Conservation (phyloP, 2,797 vertebrate genomes). For the Eulemur albifrons region DNA sequence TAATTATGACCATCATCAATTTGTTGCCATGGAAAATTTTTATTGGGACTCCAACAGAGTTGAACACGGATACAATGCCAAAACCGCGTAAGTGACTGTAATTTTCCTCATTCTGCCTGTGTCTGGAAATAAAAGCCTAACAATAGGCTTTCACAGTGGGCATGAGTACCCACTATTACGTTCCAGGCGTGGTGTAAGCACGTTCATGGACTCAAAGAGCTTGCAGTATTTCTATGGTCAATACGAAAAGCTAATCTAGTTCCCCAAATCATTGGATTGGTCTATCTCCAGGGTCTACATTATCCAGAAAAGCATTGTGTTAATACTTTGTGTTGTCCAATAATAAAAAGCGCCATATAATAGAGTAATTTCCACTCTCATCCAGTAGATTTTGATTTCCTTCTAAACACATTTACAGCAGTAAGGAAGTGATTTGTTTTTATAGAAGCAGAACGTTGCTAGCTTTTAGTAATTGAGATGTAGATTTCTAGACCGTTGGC, state of each 20-base stretch:
- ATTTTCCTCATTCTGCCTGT: background rate
- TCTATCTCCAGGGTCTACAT: background rate
- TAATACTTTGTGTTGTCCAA: background rate
- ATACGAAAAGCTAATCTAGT: background rate
- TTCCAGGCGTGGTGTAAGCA: background rate
- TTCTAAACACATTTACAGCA: conserved; percentile 5
- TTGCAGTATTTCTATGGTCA: background rate
- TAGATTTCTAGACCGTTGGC: background rate
- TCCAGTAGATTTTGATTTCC: conserved; percentile 4
- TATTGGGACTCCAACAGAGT: background rate
- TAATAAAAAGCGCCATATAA: conserved; percentile 9
- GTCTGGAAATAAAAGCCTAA: conserved; percentile 11
- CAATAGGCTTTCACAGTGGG: background rate
- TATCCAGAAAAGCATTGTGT: background rate
- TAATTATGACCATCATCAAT: conserved; percentile 19
- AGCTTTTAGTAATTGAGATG: conserved; percentile 9
- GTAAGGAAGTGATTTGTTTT: conserved; percentile 40
- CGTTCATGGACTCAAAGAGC: background rate
- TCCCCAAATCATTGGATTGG: background rate
- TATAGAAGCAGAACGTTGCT: background rate
- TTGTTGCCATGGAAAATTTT: background rate
- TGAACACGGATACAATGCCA: background rate
- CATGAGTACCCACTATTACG: background rate
- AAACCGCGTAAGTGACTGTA: background rate
- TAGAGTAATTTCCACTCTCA: background rate